Conservation (phyloP, 2,113 vertebrate genomes). For the Entosphenus tridentatus region DNA sequence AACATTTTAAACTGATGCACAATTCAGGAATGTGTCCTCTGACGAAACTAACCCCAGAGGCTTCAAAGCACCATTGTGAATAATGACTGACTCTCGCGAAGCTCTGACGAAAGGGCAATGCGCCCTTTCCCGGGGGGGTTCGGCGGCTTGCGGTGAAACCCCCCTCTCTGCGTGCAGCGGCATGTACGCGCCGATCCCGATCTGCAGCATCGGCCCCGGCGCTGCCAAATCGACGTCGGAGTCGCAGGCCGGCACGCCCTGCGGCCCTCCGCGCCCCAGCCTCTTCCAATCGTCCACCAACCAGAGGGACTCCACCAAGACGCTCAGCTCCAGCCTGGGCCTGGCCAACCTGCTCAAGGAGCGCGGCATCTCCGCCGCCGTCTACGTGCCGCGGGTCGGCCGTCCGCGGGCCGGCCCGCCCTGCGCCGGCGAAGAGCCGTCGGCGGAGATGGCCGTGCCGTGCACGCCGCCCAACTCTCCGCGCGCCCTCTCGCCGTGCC, state of each 20-base stretch:
- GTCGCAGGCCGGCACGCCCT: constrained; percentile 20
- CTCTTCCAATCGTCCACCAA: constrained; percentile 81
- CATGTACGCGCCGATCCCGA: constrained; percentile 1
- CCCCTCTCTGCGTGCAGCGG: not conserved
- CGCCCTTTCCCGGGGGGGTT: no score
- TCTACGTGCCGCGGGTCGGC: constrained; percentile 69
- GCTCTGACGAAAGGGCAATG: no score
- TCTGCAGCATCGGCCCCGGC: not conserved
- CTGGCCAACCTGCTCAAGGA: constrained; percentile 74
- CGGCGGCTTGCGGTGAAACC: no score
- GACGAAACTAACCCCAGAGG: no score
- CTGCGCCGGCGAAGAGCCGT: constrained; percentile 19
- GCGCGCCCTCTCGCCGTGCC: constrained; percentile 18
- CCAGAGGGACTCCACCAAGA: constrained; percentile 63
- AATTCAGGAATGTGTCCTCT: no score
- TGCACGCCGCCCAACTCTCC: constrained; percentile 71
- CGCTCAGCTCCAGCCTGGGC: constrained; percentile 77
- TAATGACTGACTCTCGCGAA: no score
- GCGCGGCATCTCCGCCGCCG: constrained; percentile 58
- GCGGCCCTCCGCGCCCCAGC: constrained; percentile 70
- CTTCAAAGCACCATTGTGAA: no score
- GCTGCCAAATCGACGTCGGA: not conserved
- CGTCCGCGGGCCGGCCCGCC: constrained; percentile 30
- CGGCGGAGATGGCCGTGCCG: constrained; percentile 31
- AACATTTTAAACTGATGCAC: no score